Base-by-base conservation (phyloP, 53 echinoderm and acorn worm genomes). In the Actinopyga echinites region DNA sequence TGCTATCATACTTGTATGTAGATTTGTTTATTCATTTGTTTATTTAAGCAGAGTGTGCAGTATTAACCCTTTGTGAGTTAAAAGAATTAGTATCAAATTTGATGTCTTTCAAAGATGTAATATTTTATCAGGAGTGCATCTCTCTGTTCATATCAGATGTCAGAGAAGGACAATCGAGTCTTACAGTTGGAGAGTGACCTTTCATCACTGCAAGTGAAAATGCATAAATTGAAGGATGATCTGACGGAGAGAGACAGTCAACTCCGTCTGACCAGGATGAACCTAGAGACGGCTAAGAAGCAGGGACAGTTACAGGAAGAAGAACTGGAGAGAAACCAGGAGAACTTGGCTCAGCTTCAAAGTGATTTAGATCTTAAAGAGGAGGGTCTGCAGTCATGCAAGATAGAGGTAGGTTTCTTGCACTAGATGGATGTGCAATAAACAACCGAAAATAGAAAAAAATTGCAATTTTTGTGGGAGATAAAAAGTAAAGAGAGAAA, bases 201-300 rank as follows among this genome's bases (percentile, higher is more conserved):
- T 20, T 64, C 89, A 60, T 87, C 85, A 7, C 30, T 89, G 6
- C 89, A 87, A 71, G 69, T 83, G 38, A 91, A 91, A 81, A 81
- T 93, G 9, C 79, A 82, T 35, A 34, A 71, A 25, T 53, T 87
- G 28, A 85, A 65, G 71, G 92, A 93, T 19, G 93, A 96, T 40
- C 83, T 96, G 58, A 85, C 89, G 5, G 91, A 89, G 55, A 87
- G 89, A 34, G 96, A 96, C 56, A 79, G 90, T 20, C 93, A 91
- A 60, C 85, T 96, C 26, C 63, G 91, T 34, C 91, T 96, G 20
- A 86, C 83, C 62, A 87, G 85, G 31, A 85, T 91, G 85, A 96
- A 90, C 74, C 93, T 96, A 12, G 96, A 96, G 83, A 91, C 93
- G 30, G 89, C 83, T 0, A 85, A 91, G 90, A 83, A 82, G 58